Evolutionary conservation across 2,888 invertebrate genomes (phyloP).

Genomic region (Diadegma fenestrale): DNA sequence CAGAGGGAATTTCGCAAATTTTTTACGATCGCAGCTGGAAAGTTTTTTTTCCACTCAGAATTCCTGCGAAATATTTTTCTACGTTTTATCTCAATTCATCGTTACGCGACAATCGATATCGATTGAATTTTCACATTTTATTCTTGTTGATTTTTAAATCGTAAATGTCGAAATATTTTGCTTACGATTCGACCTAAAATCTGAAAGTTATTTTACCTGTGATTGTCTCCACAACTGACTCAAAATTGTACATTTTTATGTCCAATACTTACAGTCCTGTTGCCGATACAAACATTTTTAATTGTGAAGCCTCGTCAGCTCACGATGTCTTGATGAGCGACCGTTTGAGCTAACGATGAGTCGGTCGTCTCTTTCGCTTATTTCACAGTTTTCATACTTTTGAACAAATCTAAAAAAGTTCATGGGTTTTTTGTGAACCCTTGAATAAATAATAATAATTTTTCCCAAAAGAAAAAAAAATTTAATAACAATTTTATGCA

Average conservation of each 20-base stretch:
- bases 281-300: not conserved
- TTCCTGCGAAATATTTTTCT: not conserved
- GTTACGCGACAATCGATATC: not conserved
- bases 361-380: too few species aligned
- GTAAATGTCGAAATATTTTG: not conserved
- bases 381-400: too few species aligned
- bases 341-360: too few species aligned
- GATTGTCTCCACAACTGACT: not conserved
- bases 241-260: not conserved
- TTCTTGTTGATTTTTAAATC: not conserved
- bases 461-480: too few species aligned
- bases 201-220: not conserved
- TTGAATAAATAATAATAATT: too few species aligned
- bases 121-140: not conserved
- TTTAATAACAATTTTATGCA: too few species aligned
- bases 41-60: not conserved
- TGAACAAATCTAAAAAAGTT: too few species aligned
- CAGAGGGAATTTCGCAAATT: too few species aligned
- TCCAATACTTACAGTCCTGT: not conserved
- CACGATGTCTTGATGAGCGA: too few species aligned
- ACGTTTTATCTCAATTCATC: not conserved
- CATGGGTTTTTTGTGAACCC: too few species aligned
- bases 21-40: too few species aligned
- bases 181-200: slow-evolving; percentile 20
- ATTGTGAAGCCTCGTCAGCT: too few species aligned